A percentile compares a stretch with the other conserved stretches of the same genome.
Conservation (phyloP, 1,140 invertebrate genomes). For the Drosophila kikkawai region DNA sequence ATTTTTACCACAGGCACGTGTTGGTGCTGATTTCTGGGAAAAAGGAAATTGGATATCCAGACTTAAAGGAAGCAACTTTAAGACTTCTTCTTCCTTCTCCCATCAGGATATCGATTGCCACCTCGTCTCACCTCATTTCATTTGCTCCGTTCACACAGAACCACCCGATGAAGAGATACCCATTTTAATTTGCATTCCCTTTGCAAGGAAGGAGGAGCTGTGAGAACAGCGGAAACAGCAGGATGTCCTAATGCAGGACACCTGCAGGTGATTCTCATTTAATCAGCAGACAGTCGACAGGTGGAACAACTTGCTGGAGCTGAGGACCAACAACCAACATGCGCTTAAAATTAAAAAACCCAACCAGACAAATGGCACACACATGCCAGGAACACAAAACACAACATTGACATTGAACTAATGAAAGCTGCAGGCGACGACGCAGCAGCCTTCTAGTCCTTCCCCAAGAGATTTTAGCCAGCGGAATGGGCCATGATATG, state of each 20-base stretch:
- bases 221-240: neutral
- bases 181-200: slow-evolving; percentile 68
- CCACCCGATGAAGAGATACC: slow-evolving; percentile 14
- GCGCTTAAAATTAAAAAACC: slow-evolving; percentile 66
- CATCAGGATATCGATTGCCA: slow-evolving; percentile 25
- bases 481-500: slow-evolving; percentile 38
- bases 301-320: slow-evolving; percentile 2
- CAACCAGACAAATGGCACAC: slow-evolving; percentile 19
- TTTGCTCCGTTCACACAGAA: slow-evolving; percentile 14
- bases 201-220: neutral
- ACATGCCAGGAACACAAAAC: slow-evolving; percentile 30
- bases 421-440: slow-evolving; percentile 67
- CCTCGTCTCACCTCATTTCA: slow-evolving; percentile 19
- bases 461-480: slow-evolving; percentile 14
- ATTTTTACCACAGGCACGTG: slow-evolving; percentile 12
- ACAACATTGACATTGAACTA: slow-evolving; percentile 73
- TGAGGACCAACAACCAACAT: slow-evolving; percentile 33
- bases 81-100: slow-evolving; percentile 6
- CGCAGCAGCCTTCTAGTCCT: slow-evolving; percentile 7
- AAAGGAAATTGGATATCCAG: slow-evolving; percentile 42
- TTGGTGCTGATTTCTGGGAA: slow-evolving; percentile 15
- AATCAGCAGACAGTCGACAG: slow-evolving; percentile 49
- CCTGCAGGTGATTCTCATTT: slow-evolving; percentile 55
- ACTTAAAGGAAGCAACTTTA: slow-evolving; percentile 30
- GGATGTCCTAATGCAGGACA: slow-evolving; percentile 36